phyloP scores from a whole-genome alignment of 2,888 invertebrate genomes.

The Drosophila acutilabella region DNA sequence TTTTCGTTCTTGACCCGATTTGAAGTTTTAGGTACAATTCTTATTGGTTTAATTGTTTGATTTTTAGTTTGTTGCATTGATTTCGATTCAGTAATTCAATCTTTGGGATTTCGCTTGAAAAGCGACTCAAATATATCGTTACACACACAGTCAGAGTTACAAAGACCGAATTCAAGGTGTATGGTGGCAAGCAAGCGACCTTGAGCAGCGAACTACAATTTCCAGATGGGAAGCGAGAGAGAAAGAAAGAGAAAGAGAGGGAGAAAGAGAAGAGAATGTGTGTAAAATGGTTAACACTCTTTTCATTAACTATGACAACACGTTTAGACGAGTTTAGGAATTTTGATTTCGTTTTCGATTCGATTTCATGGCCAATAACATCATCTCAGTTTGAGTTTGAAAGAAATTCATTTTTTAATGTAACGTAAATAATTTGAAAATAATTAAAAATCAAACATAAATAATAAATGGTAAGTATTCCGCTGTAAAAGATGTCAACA shows the following conservation, averaged over 20 bases:
- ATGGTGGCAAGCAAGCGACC: slow-evolving; percentile 84
- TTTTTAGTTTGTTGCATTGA: slow-evolving; percentile 23
- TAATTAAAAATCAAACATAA: slow-evolving; percentile 19
- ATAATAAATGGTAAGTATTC: slow-evolving; percentile 17
- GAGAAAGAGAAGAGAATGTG: slow-evolving; percentile 63
- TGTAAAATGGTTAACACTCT: slow-evolving; percentile 61
- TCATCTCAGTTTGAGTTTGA: slow-evolving; percentile 80
- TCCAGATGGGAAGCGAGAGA: slow-evolving; percentile 52
- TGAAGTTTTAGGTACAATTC: slow-evolving; percentile 71
- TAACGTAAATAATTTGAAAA: slow-evolving; percentile 35
- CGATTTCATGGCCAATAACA: slow-evolving; percentile 55
- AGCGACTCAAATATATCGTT: slow-evolving; percentile 83
- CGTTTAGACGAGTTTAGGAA: slow-evolving; percentile 23
- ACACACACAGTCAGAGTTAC: slow-evolving; percentile 84
- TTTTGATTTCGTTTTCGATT: slow-evolving; percentile 25
- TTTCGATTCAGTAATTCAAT: slow-evolving; percentile 10
- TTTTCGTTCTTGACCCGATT: slow-evolving; percentile 40
- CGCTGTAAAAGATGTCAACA: slow-evolving; percentile 36
- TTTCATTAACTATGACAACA: slow-evolving; percentile 48
- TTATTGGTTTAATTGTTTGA: slow-evolving; percentile 34
- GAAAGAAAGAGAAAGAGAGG: slow-evolving; percentile 41
- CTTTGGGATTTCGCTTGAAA: slow-evolving; percentile 76
- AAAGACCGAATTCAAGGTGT: slow-evolving; percentile 84
- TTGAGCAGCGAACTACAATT: slow-evolving; percentile 82
- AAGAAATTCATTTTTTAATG: slow-evolving; percentile 82